These are phyloP conservation scores for Halotydeus destructor DNA, from an alignment of 1,140 invertebrate genomes.

Conservation along the genomic window DNA sequence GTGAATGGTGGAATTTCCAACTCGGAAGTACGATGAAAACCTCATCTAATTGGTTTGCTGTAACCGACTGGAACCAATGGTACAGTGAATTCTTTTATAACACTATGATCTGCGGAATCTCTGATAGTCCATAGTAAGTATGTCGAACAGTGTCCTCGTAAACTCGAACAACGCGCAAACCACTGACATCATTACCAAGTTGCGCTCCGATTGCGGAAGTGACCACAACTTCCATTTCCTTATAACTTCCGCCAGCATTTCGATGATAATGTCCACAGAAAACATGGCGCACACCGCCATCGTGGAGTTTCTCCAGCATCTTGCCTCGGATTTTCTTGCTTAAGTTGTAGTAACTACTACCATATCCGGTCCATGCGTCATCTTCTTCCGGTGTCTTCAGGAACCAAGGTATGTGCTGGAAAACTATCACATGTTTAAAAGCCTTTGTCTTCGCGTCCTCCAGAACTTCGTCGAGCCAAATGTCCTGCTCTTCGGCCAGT, in stretches of 20 bases:
- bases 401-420: conserved; percentile 37
- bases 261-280: conserved; percentile 36
- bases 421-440: conserved; percentile 26
- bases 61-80: too few relatives aligned
- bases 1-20: too few relatives aligned
- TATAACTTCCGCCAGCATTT: conserved; percentile 29
- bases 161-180: conserved; percentile 28
- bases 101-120: too few relatives aligned
- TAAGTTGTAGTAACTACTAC: conserved; percentile 15
- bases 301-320: conserved; percentile 27
- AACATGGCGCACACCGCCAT: conserved; percentile 26
- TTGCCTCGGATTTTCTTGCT: conserved; percentile 20
- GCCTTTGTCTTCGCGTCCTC: background rate
- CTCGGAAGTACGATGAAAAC: too few relatives aligned
- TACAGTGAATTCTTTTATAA: too few relatives aligned
- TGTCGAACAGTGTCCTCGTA: conserved; percentile 22
- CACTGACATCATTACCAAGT: conserved; percentile 25
- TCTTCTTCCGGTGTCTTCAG: conserved; percentile 24
- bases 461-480: conserved; percentile 23
- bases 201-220: conserved; percentile 33
- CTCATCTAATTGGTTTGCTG: too few relatives aligned
- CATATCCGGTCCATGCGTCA: conserved; percentile 3
- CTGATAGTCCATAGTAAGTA: too few relatives aligned
- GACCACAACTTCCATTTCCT: conserved; percentile 28
- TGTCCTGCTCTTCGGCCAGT: conserved; percentile 25